Percentiles rank a stretch among this genome's conserved stretches.
These are phyloP conservation scores for Sphaeridia pumilis DNA, from an alignment of 2,888 invertebrate species.

Conservation along the genomic window DNA sequence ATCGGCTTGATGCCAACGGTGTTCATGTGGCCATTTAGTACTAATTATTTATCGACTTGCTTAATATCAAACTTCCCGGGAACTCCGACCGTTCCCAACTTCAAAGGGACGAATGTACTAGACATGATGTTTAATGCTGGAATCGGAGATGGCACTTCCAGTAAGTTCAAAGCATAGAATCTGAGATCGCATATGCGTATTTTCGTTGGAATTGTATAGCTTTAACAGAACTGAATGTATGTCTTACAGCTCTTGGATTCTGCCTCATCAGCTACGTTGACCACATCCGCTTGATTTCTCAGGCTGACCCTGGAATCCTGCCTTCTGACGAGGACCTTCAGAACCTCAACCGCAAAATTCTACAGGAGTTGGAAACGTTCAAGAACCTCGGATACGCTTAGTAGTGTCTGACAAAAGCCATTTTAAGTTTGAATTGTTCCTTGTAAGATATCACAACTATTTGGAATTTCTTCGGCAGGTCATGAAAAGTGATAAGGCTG, in stretches of 20 bases:
- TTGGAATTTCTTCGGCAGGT: too few relatives aligned
- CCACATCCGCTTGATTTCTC: slow-evolving; percentile 15
- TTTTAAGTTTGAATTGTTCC: too few relatives aligned
- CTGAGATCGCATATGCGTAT: not conserved
- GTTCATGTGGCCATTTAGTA: slow-evolving; percentile 21
- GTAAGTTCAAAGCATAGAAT: slow-evolving; percentile 3
- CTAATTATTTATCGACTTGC: slow-evolving; percentile 27
- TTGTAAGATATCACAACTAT: too few relatives aligned
- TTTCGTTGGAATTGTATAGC: too few relatives aligned
- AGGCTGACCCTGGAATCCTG: slow-evolving; percentile 17
- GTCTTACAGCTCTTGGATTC: slow-evolving; percentile 18
- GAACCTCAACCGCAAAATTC: slow-evolving; percentile 15
- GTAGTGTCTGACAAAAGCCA: too few relatives aligned
- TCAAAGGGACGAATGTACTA: slow-evolving; percentile 13
- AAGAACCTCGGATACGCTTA: not conserved
- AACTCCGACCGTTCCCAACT: slow-evolving; percentile 14
- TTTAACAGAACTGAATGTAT: too few relatives aligned
- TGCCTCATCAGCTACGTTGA: slow-evolving; percentile 15
- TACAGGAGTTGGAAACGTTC: slow-evolving; percentile 13
- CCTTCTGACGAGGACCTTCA: slow-evolving; percentile 14
- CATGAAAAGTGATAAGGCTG: too few relatives aligned
- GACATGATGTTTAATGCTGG: slow-evolving; percentile 25
- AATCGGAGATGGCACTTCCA: slow-evolving; percentile 16
- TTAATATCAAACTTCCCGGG: slow-evolving; percentile 34
- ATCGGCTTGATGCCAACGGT: slow-evolving; percentile 24